These are phyloP conservation scores for Pardalotus punctatus DNA, from an alignment of 2,113 vertebrate species.

Conservation along the genomic window DNA sequence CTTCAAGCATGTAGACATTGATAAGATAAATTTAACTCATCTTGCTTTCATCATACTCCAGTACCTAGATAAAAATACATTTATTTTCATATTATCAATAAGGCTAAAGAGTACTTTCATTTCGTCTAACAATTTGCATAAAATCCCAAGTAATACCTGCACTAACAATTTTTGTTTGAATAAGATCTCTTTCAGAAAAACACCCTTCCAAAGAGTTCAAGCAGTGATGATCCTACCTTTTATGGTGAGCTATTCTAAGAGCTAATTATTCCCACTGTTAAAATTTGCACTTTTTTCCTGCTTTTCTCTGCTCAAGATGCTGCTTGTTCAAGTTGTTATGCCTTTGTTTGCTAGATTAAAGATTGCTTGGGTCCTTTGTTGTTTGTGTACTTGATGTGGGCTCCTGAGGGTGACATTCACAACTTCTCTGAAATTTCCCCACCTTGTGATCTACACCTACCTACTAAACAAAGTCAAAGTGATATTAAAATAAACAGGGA, in stretches of 20 bases:
- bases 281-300: background rate
- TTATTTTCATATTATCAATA: background rate
- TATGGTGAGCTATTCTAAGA: background rate
- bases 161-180: background rate
- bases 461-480: background rate
- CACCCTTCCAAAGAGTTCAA: background rate
- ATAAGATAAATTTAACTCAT: background rate
- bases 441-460: background rate
- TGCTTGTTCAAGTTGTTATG: background rate
- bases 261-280: background rate
- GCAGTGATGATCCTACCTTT: background rate
- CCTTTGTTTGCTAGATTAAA: slow-evolving; percentile 10
- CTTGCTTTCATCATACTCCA: background rate
- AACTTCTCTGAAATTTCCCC: background rate
- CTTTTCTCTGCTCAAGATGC: background rate
- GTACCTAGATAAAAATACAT: background rate
- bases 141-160: background rate
- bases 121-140: background rate
- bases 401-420: background rate
- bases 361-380: background rate
- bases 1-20: background rate
- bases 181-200: background rate
- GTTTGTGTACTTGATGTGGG: background rate
- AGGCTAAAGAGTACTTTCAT: background rate
- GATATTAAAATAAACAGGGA: background rate